phyloP scores from a whole-genome alignment of 2,888 invertebrate species.

The Gryllus longicercus region DNA sequence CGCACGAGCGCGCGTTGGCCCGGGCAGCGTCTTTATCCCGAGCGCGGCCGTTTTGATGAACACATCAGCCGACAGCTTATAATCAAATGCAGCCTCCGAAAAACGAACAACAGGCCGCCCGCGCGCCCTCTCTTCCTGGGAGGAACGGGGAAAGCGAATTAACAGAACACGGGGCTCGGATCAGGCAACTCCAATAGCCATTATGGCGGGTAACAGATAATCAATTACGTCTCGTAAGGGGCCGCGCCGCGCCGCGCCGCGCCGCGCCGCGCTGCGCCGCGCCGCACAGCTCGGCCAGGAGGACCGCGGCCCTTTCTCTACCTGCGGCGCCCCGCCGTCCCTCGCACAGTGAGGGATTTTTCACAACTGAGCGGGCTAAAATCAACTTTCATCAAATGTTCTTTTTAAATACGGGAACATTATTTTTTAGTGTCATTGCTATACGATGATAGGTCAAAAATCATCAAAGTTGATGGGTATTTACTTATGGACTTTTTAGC shows the following conservation, averaged over 20 bases:
- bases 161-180: conserved; percentile 4
- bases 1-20: background rate
- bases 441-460: no score
- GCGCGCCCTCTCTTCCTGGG: background rate
- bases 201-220: conserved; percentile 17
- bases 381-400: no score
- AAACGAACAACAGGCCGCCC: background rate
- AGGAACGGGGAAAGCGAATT: conserved; percentile 1
- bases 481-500: no score
- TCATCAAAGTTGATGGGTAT: no score
- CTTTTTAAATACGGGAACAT: no score
- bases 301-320: background rate
- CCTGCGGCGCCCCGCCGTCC: background rate
- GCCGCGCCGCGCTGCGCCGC: background rate
- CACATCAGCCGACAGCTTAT: conserved; percentile 10
- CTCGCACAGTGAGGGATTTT: no score
- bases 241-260: background rate
- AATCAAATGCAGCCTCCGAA: conserved; percentile 17
- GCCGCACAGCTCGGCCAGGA: background rate
- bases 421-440: no score
- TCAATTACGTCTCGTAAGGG: conserved; percentile 17
- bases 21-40: background rate
- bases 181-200: conserved; percentile 17
- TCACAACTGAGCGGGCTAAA: no score
- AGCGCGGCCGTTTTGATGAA: conserved; percentile 2